Evolutionary conservation across 2,113 vertebrate genomes (phyloP), one percentile per base, ranked within the genome.

Genomic region (Corvus moneduloides): DNA sequence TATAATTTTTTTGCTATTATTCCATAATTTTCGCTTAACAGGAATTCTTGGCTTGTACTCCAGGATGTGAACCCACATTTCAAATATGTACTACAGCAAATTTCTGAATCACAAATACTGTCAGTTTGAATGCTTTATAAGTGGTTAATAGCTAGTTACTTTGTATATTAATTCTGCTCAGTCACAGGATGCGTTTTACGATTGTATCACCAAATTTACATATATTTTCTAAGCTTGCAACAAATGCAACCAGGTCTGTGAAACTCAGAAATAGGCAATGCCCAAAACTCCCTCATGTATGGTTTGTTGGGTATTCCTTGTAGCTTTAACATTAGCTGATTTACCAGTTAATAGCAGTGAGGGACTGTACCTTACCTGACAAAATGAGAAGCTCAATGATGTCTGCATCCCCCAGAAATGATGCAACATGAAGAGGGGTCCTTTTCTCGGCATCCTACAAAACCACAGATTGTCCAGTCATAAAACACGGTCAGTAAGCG

Each of bases 311-410:
- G 15, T 58, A n/a, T 80, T 88, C 46, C n/a, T 23, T 71, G 33
- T 30, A 35, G 66, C 64, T 71, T 93, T 76, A 58, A 71, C 64
- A 94, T 32, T 8, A 77, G 27, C 27, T 85, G 61, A 72, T 71
- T 72, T 58, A n/a, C 28, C 17, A 56, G 28, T 37, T 58, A 56
- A 14, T 3, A 84, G 37, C 41, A 66, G 48, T 16, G 52, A 93
- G 56, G 17, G 30, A 61, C 21, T 20, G 3, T 10, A 72, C 51
- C 68, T 98, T 98, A 99, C 99, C 99, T 46, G 99, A 99, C 94
- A 99, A 97, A 96, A 99, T 99, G 92, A 99, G 99, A 66, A 99
- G 98, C 95, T 99, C 99, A 3, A 99, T 99, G 95, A 99, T 99
- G 96, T 99, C 99, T 41, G 99, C 99, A 97, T 99, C 99, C 16